phyloP scores from a whole-genome alignment of 2,797 vertebrate species.

The Rhinichthys osculus region DNA sequence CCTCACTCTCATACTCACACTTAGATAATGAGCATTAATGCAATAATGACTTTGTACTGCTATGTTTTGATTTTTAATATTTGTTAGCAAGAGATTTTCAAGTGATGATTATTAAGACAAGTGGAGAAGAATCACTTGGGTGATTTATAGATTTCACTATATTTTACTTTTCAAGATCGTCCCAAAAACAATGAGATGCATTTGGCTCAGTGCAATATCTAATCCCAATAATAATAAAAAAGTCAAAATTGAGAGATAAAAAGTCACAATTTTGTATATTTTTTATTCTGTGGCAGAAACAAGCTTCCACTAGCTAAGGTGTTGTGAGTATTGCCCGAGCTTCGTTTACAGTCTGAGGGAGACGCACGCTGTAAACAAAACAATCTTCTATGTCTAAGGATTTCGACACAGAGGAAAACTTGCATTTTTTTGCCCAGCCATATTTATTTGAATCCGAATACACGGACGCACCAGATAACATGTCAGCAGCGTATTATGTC shows the following conservation, averaged over 20 bases:
- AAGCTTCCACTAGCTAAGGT: too few relatives aligned
- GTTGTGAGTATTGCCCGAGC: too few relatives aligned
- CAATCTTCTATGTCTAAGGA: too few relatives aligned
- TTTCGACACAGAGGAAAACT: too few relatives aligned
- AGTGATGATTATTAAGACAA: neutral
- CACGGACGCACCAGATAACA: too few relatives aligned
- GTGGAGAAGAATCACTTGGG: neutral
- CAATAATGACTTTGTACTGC: slow-evolving; percentile 25
- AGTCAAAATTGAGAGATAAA: neutral
- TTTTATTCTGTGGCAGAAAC: too few relatives aligned
- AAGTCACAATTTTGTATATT: too few relatives aligned
- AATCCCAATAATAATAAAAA: neutral
- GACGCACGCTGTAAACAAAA: too few relatives aligned
- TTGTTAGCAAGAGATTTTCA: slow-evolving; percentile 11
- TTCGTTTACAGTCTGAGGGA: too few relatives aligned
- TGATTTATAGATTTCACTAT: neutral
- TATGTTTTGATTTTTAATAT: slow-evolving; percentile 29
- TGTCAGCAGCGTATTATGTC: too few relatives aligned
- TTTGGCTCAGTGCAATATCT: neutral
- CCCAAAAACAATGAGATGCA: neutral
- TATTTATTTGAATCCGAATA: too few relatives aligned
- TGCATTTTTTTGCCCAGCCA: too few relatives aligned
- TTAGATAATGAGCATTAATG: slow-evolving; percentile 53
- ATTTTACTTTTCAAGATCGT: neutral
- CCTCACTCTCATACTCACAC: slow-evolving; percentile 76